These are phyloP conservation scores for Caenorhabditis drosophilae DNA, from an alignment of 2,888 invertebrate genomes.

Conservation along the genomic window DNA sequence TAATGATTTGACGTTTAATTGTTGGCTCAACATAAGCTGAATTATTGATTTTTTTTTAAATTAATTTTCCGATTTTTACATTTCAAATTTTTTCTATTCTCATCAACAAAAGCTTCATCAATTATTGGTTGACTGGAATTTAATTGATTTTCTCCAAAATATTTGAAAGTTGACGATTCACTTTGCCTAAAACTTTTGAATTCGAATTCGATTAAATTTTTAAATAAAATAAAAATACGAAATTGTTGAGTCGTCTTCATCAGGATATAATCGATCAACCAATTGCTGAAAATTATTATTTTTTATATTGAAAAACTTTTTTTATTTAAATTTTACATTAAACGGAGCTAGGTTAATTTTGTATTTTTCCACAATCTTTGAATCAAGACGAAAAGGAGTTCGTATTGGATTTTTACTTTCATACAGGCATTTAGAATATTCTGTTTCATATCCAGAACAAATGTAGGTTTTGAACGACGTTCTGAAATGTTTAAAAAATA, in stretches of 20 bases:
- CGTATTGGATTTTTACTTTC: constrained; percentile 79
- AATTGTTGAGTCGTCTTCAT: constrained; percentile 8
- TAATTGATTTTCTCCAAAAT: neutral
- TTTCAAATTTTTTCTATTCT: too few species aligned
- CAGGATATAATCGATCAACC: constrained; percentile 14
- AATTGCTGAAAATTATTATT: neutral
- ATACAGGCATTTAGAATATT: constrained; percentile 87
- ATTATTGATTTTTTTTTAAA: too few species aligned
- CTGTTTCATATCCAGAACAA: constrained; percentile 83
- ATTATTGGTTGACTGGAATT: neutral
- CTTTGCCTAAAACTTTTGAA: neutral
- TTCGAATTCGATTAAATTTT: neutral
- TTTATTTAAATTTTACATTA: constrained; percentile 10
- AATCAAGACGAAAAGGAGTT: constrained; percentile 77
- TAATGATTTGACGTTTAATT: constrained; percentile 76
- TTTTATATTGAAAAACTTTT: neutral
- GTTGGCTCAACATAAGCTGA: too few species aligned
- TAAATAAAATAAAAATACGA: neutral
- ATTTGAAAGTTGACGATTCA: neutral
- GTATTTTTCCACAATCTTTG: constrained; percentile 74
- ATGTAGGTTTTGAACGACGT: constrained; percentile 78
- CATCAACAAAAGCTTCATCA: neutral
- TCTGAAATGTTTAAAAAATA: too few species aligned
- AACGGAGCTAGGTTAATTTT: constrained; percentile 68
- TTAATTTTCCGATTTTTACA: too few species aligned